Conservation (phyloP, 2,797 vertebrate species). For the Coendou prehensilis region DNA sequence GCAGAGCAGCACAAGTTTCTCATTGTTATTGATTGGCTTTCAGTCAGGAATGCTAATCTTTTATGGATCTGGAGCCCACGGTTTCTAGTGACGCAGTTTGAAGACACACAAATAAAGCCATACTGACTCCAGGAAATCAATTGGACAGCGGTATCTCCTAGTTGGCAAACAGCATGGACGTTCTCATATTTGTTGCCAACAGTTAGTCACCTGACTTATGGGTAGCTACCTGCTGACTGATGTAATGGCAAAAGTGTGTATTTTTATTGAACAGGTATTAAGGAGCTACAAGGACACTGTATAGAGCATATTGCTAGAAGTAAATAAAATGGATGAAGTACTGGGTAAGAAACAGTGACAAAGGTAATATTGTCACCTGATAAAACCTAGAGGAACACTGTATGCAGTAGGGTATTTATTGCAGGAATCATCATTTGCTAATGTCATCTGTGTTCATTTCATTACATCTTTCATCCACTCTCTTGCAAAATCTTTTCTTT, state of each 20-base stretch:
- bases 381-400: not conserved
- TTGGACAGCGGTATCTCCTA: constrained; percentile 28
- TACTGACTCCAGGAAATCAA: constrained; percentile 71
- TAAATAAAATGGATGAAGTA: not conserved
- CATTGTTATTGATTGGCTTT: constrained; percentile 1
- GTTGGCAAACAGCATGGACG: constrained; percentile 51
- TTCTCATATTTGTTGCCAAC: constrained; percentile 27
- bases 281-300: not conserved
- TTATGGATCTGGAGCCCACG: constrained; percentile 65
- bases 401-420: not conserved
- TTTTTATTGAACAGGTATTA: constrained; percentile 9
- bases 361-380: not conserved
- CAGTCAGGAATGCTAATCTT: constrained; percentile 65
- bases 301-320: not conserved
- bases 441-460: not conserved
- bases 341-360: not conserved
- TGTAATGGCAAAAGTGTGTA: not conserved
- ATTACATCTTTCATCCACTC: not conserved
- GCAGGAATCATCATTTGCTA: not conserved
- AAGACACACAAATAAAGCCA: constrained; percentile 67
- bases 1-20: constrained; percentile 49
- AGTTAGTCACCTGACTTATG: constrained; percentile 49
- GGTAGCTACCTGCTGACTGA: constrained; percentile 4
- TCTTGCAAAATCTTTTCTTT: constrained; percentile 10
- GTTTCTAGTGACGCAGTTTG: constrained; percentile 66